phyloP scores from a whole-genome alignment of 2,113 vertebrate species.

The Vombatus ursinus region DNA sequence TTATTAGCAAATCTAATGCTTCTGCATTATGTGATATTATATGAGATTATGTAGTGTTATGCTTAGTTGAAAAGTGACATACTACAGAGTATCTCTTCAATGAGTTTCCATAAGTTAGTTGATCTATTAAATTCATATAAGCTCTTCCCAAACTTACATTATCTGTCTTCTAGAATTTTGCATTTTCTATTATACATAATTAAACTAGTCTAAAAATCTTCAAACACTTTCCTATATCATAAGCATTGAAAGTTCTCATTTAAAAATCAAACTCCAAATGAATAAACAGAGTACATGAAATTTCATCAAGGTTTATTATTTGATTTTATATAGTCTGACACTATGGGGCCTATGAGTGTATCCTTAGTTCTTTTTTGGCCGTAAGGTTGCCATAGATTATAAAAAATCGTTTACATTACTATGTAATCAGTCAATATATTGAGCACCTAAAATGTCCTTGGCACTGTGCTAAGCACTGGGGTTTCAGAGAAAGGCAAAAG shows the following conservation, averaged over 20 bases:
- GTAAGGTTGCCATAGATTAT: background rate
- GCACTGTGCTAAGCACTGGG: background rate
- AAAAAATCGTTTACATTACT: background rate
- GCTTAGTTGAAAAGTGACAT: background rate
- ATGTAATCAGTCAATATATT: background rate
- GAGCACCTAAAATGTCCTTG: background rate
- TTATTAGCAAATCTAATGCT: background rate
- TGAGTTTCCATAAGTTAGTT: conserved; percentile 10
- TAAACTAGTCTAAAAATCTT: background rate
- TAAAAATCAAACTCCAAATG: background rate
- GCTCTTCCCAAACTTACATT: background rate
- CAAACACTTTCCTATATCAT: background rate
- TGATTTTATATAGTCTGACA: background rate
- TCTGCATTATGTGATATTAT: background rate
- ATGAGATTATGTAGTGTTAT: background rate
- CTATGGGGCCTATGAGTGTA: background rate
- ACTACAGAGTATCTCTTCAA: background rate
- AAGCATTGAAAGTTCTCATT: background rate
- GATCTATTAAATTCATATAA: conserved; percentile 14
- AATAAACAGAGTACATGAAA: conserved; percentile 3
- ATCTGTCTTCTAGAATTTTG: background rate
- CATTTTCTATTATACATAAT: background rate
- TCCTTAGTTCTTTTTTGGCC: background rate
- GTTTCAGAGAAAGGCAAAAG: background rate
- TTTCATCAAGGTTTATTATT: background rate